Conservation (phyloP, 2,888 invertebrate species). For the Lottia scabra region DNA sequence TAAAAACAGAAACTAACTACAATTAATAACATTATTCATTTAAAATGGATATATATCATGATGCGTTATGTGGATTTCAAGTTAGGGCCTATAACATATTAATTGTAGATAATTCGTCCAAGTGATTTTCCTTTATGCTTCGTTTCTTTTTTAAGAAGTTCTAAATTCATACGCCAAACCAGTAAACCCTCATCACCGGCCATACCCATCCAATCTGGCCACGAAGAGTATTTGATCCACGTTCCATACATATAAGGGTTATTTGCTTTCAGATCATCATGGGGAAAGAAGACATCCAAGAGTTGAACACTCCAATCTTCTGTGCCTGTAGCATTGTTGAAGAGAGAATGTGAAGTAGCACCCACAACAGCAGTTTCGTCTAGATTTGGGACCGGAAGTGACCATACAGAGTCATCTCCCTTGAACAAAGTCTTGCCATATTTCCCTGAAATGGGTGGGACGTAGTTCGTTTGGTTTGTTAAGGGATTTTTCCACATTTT, state of each 20-base stretch:
- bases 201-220: constrained; percentile 41
- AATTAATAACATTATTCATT: too few relatives aligned
- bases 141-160: neutral
- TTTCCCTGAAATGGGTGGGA: neutral
- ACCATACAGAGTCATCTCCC: constrained; percentile 26
- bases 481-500: constrained; percentile 32
- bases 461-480: constrained; percentile 25
- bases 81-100: too few relatives aligned
- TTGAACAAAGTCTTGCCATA: constrained; percentile 22
- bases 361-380: constrained; percentile 30
- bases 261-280: constrained; percentile 12
- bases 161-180: constrained; percentile 16
- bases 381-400: constrained; percentile 27
- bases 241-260: constrained; percentile 33
- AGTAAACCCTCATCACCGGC: constrained; percentile 30
- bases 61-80: too few relatives aligned
- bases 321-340: neutral
- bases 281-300: constrained; percentile 28
- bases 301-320: constrained; percentile 30
- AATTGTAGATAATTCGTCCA: too few relatives aligned
- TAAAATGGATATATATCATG: too few relatives aligned
- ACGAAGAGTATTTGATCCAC: constrained; percentile 27
- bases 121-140: too few relatives aligned
- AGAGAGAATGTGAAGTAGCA: constrained; percentile 19
- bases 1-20: too few relatives aligned